Evolutionary conservation across 1,140 invertebrate species (phyloP), one percentile per base, ranked within the genome.

Genomic region (Watersipora subatra): DNA sequence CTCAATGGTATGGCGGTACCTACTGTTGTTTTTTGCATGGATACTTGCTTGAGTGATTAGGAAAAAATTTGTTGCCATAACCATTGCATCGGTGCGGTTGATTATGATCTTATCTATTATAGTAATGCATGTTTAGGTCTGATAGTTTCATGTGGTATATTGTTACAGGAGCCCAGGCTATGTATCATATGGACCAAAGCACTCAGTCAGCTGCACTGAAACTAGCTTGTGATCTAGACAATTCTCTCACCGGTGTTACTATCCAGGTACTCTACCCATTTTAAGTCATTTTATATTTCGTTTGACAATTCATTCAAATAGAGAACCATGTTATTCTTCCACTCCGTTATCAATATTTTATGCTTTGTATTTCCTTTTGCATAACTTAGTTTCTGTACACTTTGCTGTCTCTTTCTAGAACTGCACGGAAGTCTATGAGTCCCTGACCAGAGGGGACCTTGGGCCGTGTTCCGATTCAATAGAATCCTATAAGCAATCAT

Each of bases 381-480:
- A 46, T 46, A 46, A 12, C n/a, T 46, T 12, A 12, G n/a, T 46
- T n/a, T 46, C 58, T 59, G 22, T 59, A 25, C 7, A 59, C 7
- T 7, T 22, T 12, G 7, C 22, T 59, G 7, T 22, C 22, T 12
- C 65, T 64, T 81, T 82, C 19, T 78, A 90, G 86, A 87, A 85
- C 74, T 92, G 89, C 79, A 86, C 85, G 63, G 86, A 87, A 68
- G 86, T 92, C 24, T 81, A 92, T 63, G 85, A 88, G 66, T 85
- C 87, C 67, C 83, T 93, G 71, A 84, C 84, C 67, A 85, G 85
- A 63, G 89, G 88, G 57, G 87, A 90, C 69, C 89, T 92, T 74
- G 90, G 90, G 56, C 78, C 82, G 28, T 87, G 87, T 74, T 87
- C 88, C 57, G 75, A 84, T 28, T 83, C 84, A 66, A 84, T 85